phyloP scores from a whole-genome alignment of 2,113 vertebrate genomes.

The Proteles cristata region DNA sequence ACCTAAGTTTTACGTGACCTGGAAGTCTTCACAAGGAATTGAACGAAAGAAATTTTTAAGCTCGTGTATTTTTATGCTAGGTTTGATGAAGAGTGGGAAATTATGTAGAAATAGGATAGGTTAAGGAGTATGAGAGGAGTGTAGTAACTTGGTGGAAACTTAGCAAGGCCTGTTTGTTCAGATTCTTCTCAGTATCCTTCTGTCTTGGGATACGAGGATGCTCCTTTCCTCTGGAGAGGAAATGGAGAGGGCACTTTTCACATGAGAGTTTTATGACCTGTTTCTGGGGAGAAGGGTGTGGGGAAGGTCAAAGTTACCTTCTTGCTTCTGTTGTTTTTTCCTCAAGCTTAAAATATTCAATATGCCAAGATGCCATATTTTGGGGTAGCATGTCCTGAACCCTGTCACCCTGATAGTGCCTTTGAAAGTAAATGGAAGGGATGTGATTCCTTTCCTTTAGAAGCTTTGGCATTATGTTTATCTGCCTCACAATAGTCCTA shows the following conservation, averaged over 20 bases:
- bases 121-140: neutral
- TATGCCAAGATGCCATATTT: neutral
- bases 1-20: neutral
- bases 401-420: neutral
- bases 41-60: neutral
- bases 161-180: neutral
- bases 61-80: neutral
- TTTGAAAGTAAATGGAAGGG: constrained; percentile 18
- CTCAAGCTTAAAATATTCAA: neutral
- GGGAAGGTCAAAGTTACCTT: neutral
- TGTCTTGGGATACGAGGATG: neutral
- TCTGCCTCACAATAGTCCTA: neutral
- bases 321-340: neutral
- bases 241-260: neutral
- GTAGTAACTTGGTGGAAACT: neutral
- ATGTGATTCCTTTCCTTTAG: neutral
- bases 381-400: neutral
- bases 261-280: neutral
- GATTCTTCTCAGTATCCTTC: neutral
- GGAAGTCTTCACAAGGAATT: neutral
- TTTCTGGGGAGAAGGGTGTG: neutral
- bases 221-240: neutral
- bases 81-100: neutral
- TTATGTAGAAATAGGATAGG: neutral
- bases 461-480: neutral